Evolutionary conservation across 1,140 invertebrate genomes (phyloP).

Genomic region (Oedothorax gibbosus): DNA sequence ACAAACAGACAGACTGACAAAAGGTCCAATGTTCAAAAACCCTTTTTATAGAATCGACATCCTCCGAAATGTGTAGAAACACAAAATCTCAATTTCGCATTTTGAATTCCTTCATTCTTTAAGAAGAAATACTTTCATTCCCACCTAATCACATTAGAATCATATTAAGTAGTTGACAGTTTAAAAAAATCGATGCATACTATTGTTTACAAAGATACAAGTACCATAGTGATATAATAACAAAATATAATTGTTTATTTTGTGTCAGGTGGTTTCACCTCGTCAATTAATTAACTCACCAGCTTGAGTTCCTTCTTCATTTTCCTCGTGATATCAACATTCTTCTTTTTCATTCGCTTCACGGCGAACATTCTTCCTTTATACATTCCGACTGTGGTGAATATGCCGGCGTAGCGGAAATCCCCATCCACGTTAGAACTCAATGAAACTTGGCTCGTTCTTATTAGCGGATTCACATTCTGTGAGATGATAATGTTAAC

Average conservation of each 20-base stretch:
- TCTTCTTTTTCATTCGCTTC: slow-evolving; percentile 85
- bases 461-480: slow-evolving; percentile 74
- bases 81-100: too few species aligned
- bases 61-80: too few species aligned
- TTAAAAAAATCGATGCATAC: not conserved
- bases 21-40: too few species aligned
- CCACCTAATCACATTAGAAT: too few species aligned
- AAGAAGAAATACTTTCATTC: too few species aligned
- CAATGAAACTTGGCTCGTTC: slow-evolving; percentile 86
- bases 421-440: slow-evolving; percentile 87
- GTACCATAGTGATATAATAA: too few species aligned
- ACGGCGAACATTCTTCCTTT: slow-evolving; percentile 87
- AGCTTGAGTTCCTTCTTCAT: slow-evolving; percentile 97
- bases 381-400: slow-evolving; percentile 89
- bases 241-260: too few species aligned
- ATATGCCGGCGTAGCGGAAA: slow-evolving; percentile 86
- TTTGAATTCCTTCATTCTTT: too few species aligned
- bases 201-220: too few species aligned
- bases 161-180: not conserved
- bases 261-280: too few species aligned
- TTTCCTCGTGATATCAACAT: slow-evolving; percentile 87
- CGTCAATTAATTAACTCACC: slow-evolving; percentile 67
- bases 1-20: too few species aligned
- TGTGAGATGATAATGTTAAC: not conserved
- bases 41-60: too few species aligned